Evolutionary conservation across 2,888 invertebrate genomes (phyloP).

Genomic region (Chrysotoxum bicinctum): DNA sequence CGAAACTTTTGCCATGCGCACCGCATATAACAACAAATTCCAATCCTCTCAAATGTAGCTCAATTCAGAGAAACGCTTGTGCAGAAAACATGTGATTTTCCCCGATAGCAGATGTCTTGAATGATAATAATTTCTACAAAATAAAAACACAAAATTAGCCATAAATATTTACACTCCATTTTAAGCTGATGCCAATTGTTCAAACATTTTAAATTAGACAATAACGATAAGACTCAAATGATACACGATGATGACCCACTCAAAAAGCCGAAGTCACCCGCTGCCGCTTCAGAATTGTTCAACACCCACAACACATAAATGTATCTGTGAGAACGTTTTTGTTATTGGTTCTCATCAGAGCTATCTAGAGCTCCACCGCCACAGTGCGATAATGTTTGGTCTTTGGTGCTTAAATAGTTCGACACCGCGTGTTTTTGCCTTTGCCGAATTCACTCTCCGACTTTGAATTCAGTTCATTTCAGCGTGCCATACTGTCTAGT

Average conservation of each 20-base stretch:
- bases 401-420: conserved; percentile 33
- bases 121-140: not conserved
- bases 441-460: conserved; percentile 52
- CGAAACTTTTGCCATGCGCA: conserved; percentile 31
- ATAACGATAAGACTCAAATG: conserved; percentile 10
- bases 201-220: not conserved
- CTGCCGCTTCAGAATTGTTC: not conserved
- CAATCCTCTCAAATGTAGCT: conserved; percentile 45
- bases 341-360: conserved; percentile 39
- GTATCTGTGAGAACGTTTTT: conserved; percentile 51
- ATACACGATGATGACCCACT: conserved; percentile 11
- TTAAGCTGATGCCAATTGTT: conserved; percentile 8
- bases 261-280: conserved; percentile 29
- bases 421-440: conserved; percentile 45
- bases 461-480: conserved; percentile 59
- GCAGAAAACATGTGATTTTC: conserved; percentile 41
- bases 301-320: conserved; percentile 18
- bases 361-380: conserved; percentile 13
- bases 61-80: conserved; percentile 6
- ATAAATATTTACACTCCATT: conserved; percentile 6
- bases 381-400: conserved; percentile 5
- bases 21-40: not conserved
- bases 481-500: conserved; percentile 64
- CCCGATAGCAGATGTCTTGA: not conserved
- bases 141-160: not conserved